Conservation (phyloP, 2,888 invertebrate species). For the Rhaphigaster nebulosa region DNA sequence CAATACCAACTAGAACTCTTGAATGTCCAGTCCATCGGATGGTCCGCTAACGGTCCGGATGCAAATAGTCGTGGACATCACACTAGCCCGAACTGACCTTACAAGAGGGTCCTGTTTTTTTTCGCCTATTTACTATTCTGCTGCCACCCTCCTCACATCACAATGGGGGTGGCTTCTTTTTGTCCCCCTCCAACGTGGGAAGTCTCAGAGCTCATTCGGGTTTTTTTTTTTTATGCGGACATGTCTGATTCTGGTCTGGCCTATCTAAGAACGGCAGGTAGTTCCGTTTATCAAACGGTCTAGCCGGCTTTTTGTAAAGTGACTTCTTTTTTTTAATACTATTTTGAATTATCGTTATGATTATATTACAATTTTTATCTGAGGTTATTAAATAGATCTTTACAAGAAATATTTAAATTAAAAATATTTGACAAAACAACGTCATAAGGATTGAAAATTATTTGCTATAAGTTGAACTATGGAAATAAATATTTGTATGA, state of each 20-base stretch:
- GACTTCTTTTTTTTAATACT: not conserved
- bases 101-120: conserved; percentile 33
- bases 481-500: no score
- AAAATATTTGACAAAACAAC: not conserved
- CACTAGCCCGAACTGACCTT: conserved; percentile 13
- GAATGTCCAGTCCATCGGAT: not conserved
- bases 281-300: conserved; percentile 47
- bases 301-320: conserved; percentile 9
- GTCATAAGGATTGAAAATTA: no score
- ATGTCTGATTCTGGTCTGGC: conserved; percentile 45
- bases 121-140: conserved; percentile 33
- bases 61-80: conserved; percentile 14
- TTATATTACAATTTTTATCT: not conserved
- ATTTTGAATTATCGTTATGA: conserved; percentile 1
- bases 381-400: not conserved
- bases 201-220: not conserved
- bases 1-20: no score
- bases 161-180: conserved; percentile 48
- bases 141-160: conserved; percentile 14
- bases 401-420: not conserved
- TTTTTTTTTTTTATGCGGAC: conserved; percentile 40
- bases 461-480: no score
- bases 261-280: conserved; percentile 34
- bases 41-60: conserved; percentile 29
- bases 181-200: conserved; percentile 42